Percentiles rank a stretch among this genome's conserved stretches.
These are phyloP conservation scores for Tor tambroides DNA, from an alignment of 2,113 vertebrate genomes.

Conservation along the genomic window DNA sequence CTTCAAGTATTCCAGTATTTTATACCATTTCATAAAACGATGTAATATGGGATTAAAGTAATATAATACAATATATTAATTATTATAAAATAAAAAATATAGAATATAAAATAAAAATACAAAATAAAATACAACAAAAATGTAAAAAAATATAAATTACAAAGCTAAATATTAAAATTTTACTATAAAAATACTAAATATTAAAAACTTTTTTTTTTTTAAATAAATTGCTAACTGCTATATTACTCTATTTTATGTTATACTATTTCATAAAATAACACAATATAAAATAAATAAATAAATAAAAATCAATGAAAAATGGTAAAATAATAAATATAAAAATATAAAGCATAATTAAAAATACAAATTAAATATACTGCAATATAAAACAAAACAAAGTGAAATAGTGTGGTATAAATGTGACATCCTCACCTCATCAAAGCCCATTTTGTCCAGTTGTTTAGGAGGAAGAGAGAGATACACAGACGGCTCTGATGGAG, in stretches of 20 bases:
- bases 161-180: no score
- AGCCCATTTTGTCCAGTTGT: slow-evolving; percentile 83
- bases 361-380: not conserved
- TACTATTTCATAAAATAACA: not conserved
- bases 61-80: no score
- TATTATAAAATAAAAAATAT: not conserved
- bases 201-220: no score
- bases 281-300: not conserved
- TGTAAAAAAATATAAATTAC: no score
- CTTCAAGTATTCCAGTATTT: no score
- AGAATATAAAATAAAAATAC: not conserved
- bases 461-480: slow-evolving; percentile 75
- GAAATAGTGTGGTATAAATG: not conserved
- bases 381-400: not conserved
- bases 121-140: no score
- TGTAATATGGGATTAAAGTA: no score
- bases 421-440: slow-evolving; percentile 81
- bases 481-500: slow-evolving; percentile 77
- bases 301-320: no score
- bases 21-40: no score
- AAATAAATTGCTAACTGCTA: no score
- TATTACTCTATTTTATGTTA: no score
- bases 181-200: no score
- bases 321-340: not conserved
- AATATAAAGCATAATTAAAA: not conserved